Conservation (phyloP, 2,888 invertebrate species). For the Mythimna loreyi region DNA sequence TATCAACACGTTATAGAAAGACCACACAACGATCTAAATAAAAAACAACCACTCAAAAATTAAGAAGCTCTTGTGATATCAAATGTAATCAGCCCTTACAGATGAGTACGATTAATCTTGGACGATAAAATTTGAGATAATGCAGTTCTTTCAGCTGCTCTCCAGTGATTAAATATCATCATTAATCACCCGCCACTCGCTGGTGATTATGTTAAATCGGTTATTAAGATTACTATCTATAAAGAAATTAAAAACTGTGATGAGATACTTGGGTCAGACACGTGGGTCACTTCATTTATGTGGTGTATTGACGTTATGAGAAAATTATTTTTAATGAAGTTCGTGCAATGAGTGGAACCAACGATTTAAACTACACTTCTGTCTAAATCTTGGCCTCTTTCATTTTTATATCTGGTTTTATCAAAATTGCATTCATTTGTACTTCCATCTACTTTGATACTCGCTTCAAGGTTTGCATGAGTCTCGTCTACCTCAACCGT, state of each 20-base stretch:
- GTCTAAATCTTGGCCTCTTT: background rate
- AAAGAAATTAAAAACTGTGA: conserved; percentile 35
- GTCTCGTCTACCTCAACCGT: background rate
- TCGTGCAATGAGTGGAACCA: background rate
- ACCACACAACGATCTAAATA: conserved; percentile 13
- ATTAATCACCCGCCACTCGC: conserved; percentile 47
- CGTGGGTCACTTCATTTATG: conserved; percentile 7
- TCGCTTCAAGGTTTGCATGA: background rate
- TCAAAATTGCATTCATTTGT: background rate
- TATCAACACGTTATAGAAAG: background rate
- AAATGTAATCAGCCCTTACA: conserved; percentile 23
- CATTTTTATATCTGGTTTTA: background rate
- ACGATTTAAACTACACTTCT: background rate
- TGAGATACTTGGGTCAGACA: conserved; percentile 4
- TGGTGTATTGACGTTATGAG: conserved; percentile 1
- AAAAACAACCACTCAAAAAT: background rate
- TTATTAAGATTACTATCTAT: conserved; percentile 50
- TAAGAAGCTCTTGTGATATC: background rate
- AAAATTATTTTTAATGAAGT: background rate
- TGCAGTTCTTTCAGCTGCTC: conserved; percentile 27
- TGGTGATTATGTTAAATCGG: conserved; percentile 46
- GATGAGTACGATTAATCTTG: conserved; percentile 42
- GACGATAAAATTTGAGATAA: conserved; percentile 40
- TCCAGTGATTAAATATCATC: conserved; percentile 37
- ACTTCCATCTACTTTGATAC: background rate